Conservation (phyloP, 2,888 invertebrate species). For the Zaprionus obscuricornis region DNA sequence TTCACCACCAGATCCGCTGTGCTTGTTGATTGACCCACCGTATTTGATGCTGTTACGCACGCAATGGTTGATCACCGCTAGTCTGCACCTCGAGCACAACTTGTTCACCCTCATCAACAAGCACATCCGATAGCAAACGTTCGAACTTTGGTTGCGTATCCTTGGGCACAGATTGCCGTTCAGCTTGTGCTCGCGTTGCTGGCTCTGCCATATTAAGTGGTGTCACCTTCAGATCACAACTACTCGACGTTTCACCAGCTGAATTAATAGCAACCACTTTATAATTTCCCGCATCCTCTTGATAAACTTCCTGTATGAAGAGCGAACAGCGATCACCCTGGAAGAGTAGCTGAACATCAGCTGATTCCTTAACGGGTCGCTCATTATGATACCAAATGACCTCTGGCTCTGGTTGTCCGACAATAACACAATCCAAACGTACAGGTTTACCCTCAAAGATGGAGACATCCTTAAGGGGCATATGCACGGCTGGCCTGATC, state of each 20-base stretch:
- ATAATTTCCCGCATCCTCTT: conserved; percentile 91
- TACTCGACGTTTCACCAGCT: conserved; percentile 91
- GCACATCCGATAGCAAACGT: conserved; percentile 88
- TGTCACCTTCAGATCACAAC: conserved; percentile 86
- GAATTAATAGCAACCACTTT: conserved; percentile 92
- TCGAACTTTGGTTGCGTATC: conserved; percentile 86
- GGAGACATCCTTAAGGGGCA: conserved; percentile 87
- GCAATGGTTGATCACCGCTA: conserved; percentile 87
- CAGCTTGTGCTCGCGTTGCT: conserved; percentile 82
- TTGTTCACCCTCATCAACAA: conserved; percentile 89
- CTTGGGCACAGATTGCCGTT: conserved; percentile 78
- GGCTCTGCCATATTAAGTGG: conserved; percentile 83
- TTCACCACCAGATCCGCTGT: conserved; percentile 92
- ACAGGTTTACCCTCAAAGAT: conserved; percentile 88
- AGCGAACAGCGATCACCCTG: conserved; percentile 92
- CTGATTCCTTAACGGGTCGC: conserved; percentile 91
- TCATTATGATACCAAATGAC: conserved; percentile 91
- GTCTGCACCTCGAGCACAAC: conserved; percentile 88
- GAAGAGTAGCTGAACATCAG: conserved; percentile 91
- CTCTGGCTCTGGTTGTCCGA: conserved; percentile 92
- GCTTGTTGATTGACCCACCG: conserved; percentile 89
- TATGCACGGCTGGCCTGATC: conserved; percentile 88
- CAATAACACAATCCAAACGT: conserved; percentile 89
- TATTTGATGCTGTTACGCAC: conserved; percentile 90
- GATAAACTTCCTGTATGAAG: conserved; percentile 88